Evolutionary conservation across 2,888 invertebrate species (phyloP), one percentile per base, ranked within the genome.

Genomic region (Sinohyriopsis cumingii): DNA sequence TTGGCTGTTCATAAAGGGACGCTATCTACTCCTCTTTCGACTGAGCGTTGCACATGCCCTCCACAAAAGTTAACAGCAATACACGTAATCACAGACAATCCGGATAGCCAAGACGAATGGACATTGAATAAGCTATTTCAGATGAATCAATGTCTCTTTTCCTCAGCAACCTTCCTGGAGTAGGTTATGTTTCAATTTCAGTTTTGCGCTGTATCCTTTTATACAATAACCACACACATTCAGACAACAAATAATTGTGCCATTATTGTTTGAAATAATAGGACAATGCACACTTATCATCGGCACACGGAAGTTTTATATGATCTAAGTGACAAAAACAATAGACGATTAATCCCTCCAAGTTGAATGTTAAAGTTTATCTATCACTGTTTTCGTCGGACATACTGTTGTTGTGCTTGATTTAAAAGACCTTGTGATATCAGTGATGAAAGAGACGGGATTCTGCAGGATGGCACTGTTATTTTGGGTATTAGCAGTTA

Each of bases 121-220:
- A 45, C 9, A 64, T 53, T 19, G 72, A 59, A 61, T 72, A 75
- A 54, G 55, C 67, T 9, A 70, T 68, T 72, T 66, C 20, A 75
- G 56, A 59, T 71, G 72, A 64, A 69, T 59, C 76, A 73, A 70
- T 55, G 63, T 69, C 22, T 55, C 64, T 28, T 55, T 65, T 65
- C 56, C 57, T 55, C 56, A 33, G 28, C 57, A 18, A 22, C 19
- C 57, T 57, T 65, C 55, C 56, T 57, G 56, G 56, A 65, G 56
- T 65, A 33, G 57, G 45, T 57, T 65, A 56, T 65, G 65, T 56
- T 33, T 28, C 57, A 45, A 45, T 45, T 45, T 45, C 45, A 45
- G 45, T 45, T 45, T 12, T 45, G 45, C 45, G 45, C 45, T 45
- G 3, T 45, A 45, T 45, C 45, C 45, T 45, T 33, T 45, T 1